Conservation (phyloP, 2,113 vertebrate species). For the Phaetusa simplex region DNA sequence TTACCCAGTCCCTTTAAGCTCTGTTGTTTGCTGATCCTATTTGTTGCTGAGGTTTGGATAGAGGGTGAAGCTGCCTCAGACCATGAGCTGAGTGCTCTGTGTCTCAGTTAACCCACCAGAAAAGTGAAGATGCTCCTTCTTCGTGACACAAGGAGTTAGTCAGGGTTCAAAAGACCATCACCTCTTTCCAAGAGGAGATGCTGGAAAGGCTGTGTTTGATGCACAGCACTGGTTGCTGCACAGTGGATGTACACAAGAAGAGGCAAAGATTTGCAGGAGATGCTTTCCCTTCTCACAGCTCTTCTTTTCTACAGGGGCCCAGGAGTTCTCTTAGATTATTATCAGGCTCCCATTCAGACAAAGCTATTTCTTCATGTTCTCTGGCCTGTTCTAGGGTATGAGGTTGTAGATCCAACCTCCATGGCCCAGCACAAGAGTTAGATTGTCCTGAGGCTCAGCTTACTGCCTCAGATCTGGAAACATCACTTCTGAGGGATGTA, state of each 20-base stretch:
- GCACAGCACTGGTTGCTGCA: background rate
- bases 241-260: background rate
- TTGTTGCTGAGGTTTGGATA: background rate
- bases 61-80: background rate
- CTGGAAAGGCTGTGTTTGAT: background rate
- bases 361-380: background rate
- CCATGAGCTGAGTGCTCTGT: background rate
- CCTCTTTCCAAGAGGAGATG: background rate
- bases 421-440: background rate
- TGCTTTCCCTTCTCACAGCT: background rate
- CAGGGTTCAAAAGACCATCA: background rate
- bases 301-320: background rate
- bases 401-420: background rate
- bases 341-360: background rate
- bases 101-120: background rate
- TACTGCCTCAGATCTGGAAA: background rate
- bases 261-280: background rate
- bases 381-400: rapidly evolving
- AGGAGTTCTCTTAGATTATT: no score
- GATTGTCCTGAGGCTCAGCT: background rate
- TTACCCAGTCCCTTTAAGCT: background rate
- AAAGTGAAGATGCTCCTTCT: background rate
- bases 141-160: rapidly evolving
- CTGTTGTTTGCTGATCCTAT: background rate
- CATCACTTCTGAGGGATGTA: background rate